phyloP scores from a whole-genome alignment of 2,888 invertebrate genomes.

The Sphaerophoria rueppellii region DNA sequence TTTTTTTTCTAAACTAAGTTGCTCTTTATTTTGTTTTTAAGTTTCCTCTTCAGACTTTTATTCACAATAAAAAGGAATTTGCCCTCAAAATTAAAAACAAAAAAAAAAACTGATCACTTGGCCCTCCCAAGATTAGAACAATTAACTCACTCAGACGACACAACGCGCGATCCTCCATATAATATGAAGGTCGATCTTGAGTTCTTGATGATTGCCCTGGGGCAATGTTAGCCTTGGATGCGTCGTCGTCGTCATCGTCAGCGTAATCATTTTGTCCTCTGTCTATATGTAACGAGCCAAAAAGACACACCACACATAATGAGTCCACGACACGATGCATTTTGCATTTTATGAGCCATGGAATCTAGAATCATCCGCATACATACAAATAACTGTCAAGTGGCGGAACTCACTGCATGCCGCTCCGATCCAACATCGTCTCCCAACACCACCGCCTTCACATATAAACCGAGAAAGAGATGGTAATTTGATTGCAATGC shows the following conservation, averaged over 20 bases:
- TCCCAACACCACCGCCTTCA: conserved; percentile 53
- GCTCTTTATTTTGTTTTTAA: conserved; percentile 11
- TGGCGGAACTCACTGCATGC: conserved; percentile 46
- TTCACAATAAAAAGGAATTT: conserved; percentile 61
- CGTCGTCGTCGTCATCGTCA: conserved; percentile 18
- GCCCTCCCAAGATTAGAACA: conserved; percentile 74
- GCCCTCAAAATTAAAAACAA: conserved; percentile 35
- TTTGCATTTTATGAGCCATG: conserved; percentile 72
- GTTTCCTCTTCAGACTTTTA: conserved; percentile 29
- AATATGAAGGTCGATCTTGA: conserved; percentile 60
- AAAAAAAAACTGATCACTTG: conserved; percentile 47
- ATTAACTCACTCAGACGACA: conserved; percentile 72
- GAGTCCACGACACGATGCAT: conserved; percentile 72
- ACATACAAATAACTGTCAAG: conserved; percentile 73
- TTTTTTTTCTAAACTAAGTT: conserved; percentile 33
- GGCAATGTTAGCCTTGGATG: conserved; percentile 20
- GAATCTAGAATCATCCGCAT: conserved; percentile 70
- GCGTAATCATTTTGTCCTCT: conserved; percentile 5
- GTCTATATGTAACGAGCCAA: conserved; percentile 20
- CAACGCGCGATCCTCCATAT: conserved; percentile 16
- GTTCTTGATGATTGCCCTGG: conserved; percentile 26
- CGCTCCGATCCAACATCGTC: conserved; percentile 1
- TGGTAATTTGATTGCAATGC: conserved; percentile 73
- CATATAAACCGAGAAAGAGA: conserved; percentile 48
- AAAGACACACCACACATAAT: conserved; percentile 59